Base-by-base conservation (phyloP, 2,113 vertebrate species). In the Trachemys scripta region DNA sequence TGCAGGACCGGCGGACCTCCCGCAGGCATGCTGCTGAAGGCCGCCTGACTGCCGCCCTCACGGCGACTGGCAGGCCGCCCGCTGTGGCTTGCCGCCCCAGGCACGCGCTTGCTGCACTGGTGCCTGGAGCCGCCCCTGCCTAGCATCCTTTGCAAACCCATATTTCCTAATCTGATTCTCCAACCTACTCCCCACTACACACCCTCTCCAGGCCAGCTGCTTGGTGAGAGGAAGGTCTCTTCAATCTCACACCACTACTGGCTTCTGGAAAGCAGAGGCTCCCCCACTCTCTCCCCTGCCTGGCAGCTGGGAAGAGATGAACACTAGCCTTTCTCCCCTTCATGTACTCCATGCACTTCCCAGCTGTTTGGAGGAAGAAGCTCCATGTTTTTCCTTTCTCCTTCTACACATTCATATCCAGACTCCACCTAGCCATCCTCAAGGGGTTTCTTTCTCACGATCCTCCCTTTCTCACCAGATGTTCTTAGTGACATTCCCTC, bases 281-380 rank as follows among this genome's bases (percentile, higher is more conserved):
- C 6, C 25, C 16, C 11, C 25, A 78, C 24, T 12, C 11, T 29
- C 16, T 83, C 22, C 54, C 47, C 75, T 76, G 80, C 45, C 78
- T 8, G 54, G 5, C 16, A 49, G 2, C 54, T 11, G 10, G n/a
- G 13, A 38, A 53, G 53, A 47, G 83, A 90, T 0, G 0, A 65
- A 47, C 0, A 0, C 24, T 2, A 14, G 10, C 2, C 31, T 49
- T 20, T 51, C 45, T 1, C 47, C 50, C 42, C 35, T 56, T 53
- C 31, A 56, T 56, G 65, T 49, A n/a, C 2, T 2, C 25, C 16
- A 17, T 0, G 6, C 88, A 42, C 14, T 5, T 1, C 1, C 31
- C 6, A 56, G 2, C 62, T 82, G 31, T 31, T 49, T 35, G 38
- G 5, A 92, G 35, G 65, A 50, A 69, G 13, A 8, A 35, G 6